Evolutionary conservation across 2,113 vertebrate genomes (phyloP).

Genomic region (Saimiri boliviensis): DNA sequence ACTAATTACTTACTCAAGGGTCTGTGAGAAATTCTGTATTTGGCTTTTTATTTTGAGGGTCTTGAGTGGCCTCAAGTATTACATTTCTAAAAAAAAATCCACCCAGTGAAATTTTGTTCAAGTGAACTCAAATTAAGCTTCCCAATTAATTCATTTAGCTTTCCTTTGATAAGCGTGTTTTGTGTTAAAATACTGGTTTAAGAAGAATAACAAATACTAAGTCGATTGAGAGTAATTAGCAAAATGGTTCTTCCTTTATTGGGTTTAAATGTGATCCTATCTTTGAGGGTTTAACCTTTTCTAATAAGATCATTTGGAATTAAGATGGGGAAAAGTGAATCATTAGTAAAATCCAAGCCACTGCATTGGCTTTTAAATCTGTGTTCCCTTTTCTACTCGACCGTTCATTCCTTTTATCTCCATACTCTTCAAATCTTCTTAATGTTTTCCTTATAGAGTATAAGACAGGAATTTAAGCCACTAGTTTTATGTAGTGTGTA

Average conservation of each 20-base stretch:
- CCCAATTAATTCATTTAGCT: slow-evolving; percentile 47
- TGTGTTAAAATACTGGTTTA: slow-evolving; percentile 43
- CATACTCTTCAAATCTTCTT: background rate
- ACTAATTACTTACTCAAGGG: slow-evolving; percentile 7
- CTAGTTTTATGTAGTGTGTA: background rate
- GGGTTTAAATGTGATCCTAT: slow-evolving; percentile 35
- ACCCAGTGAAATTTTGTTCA: slow-evolving; percentile 41
- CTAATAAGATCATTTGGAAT: slow-evolving; percentile 11
- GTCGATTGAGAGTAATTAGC: slow-evolving; percentile 41
- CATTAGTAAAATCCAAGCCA: slow-evolving; percentile 26
- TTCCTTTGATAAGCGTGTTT: slow-evolving; percentile 34
- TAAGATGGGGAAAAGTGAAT: slow-evolving; percentile 40
- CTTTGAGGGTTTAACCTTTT: slow-evolving; percentile 32
- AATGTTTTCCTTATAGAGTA: background rate
- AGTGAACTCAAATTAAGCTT: slow-evolving; percentile 48
- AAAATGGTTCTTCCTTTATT: slow-evolving; percentile 17
- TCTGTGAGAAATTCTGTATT: background rate
- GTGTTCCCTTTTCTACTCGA: background rate
- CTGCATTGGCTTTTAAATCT: slow-evolving; percentile 21
- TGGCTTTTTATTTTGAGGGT: slow-evolving; percentile 14
- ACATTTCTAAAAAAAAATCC: slow-evolving; percentile 37
- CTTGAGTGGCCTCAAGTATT: background rate
- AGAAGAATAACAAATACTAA: slow-evolving; percentile 52
- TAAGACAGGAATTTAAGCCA: background rate
- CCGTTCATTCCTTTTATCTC: background rate